These are phyloP conservation scores for Myotis findleyi DNA, from an alignment of 2,797 vertebrate species.

Conservation along the genomic window DNA sequence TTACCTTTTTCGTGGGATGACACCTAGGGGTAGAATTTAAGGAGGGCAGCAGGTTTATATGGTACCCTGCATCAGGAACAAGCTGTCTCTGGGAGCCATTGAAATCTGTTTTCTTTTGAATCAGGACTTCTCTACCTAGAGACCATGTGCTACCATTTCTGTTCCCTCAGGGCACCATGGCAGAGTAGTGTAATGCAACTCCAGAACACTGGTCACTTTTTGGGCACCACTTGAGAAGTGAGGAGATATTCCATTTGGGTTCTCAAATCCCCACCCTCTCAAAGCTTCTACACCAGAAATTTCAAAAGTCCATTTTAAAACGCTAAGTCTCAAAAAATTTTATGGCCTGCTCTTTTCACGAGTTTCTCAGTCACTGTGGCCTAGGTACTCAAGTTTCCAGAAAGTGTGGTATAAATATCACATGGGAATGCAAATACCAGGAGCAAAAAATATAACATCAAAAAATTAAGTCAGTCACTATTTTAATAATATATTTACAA, in stretches of 20 bases:
- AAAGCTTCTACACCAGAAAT: background rate
- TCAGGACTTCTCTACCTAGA: background rate
- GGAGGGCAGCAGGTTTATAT: background rate
- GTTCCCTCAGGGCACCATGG: background rate
- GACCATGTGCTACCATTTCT: background rate
- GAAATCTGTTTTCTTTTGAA: background rate
- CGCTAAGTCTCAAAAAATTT: background rate
- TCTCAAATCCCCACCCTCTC: background rate
- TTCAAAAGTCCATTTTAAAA: background rate
- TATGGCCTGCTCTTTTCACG: background rate
- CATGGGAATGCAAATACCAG: background rate
- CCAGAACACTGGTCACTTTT: background rate
- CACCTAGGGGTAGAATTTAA: background rate
- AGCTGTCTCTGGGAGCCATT: background rate
- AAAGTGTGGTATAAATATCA: background rate
- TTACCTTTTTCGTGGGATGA: background rate
- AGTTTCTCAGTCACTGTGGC: background rate
- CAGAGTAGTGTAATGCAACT: background rate
- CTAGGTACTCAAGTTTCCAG: background rate
- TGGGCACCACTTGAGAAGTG: background rate
- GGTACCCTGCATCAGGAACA: background rate
- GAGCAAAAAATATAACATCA: background rate
- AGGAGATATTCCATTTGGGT: background rate
- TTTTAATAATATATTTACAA: background rate
- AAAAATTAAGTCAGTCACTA: background rate